These are phyloP conservation scores for Todus mexicanus DNA, from an alignment of 2,797 vertebrate species.

Conservation along the genomic window DNA sequence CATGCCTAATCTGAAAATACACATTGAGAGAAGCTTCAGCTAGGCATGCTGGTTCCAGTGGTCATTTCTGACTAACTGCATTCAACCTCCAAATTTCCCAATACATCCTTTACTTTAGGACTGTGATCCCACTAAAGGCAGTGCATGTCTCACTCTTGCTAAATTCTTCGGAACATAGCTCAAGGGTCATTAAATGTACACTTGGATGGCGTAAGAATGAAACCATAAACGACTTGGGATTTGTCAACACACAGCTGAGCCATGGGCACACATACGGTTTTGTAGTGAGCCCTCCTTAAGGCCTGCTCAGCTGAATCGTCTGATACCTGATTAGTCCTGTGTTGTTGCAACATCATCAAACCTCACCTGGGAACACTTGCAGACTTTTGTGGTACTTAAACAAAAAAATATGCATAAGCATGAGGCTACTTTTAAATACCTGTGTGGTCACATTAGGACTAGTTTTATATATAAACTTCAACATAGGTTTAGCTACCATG, in stretches of 20 bases:
- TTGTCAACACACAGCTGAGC: neutral
- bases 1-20: fast-evolving
- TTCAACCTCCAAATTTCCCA: neutral
- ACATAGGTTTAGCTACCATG: fast-evolving
- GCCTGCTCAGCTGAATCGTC: neutral
- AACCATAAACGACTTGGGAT: fast-evolving
- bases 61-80: neutral
- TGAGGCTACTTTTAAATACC: neutral
- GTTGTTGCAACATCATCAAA: neutral
- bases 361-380: neutral
- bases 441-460: fast-evolving
- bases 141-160: fast-evolving
- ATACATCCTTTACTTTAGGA: fast-evolving
- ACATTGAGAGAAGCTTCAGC: neutral
- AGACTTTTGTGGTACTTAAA: neutral
- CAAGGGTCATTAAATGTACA: neutral
- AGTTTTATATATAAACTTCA: neutral
- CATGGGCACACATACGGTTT: fast-evolving
- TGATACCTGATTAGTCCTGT: neutral
- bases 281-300: neutral
- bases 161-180: neutral
- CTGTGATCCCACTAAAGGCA: neutral
- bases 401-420: too few species aligned
- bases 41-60: fast-evolving
- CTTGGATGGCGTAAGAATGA: fast-evolving